A percentile compares a stretch with the other conserved stretches of the same genome.
These are phyloP conservation scores for Amblyjoppa fuscipennis DNA, from an alignment of 2,888 invertebrate genomes.

Conservation along the genomic window DNA sequence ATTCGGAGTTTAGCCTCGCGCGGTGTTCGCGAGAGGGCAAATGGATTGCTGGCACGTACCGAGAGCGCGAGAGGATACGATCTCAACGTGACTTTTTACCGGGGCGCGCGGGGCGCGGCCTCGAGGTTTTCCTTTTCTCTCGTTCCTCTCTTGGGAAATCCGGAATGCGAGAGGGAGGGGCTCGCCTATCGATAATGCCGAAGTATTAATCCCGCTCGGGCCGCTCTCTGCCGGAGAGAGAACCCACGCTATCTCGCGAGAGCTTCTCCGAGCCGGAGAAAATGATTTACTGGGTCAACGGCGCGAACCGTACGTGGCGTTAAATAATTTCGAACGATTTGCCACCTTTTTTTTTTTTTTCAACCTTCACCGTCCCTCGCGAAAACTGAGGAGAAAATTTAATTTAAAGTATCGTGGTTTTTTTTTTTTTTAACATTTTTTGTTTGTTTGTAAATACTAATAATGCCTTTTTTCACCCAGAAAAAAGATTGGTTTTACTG, in stretches of 20 bases:
- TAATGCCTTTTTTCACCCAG: too few relatives aligned
- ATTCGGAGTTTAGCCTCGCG: slow-evolving; percentile 54
- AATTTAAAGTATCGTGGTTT: slow-evolving; percentile 6
- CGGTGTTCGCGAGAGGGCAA: slow-evolving; percentile 48
- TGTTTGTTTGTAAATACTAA: too few relatives aligned
- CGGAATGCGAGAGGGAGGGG: slow-evolving; percentile 39
- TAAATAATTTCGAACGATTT: slow-evolving; percentile 68
- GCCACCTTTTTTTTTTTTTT: slow-evolving; percentile 36
- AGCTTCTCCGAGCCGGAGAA: not conserved
- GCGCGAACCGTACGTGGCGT: slow-evolving; percentile 66
- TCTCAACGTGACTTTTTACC: slow-evolving; percentile 67
- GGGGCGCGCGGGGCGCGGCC: slow-evolving; percentile 15
- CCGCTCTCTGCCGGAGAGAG: slow-evolving; percentile 41
- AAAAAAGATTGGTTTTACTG: too few relatives aligned
- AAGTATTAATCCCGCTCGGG: slow-evolving; percentile 66
- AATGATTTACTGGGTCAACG: slow-evolving; percentile 68
- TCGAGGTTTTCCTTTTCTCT: slow-evolving; percentile 43
- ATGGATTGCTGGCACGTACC: slow-evolving; percentile 68
- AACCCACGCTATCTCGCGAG: too few relatives aligned
- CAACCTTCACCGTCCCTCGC: not conserved
- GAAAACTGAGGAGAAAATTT: not conserved
- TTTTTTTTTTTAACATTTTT: not conserved
- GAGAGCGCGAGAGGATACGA: slow-evolving; percentile 60
- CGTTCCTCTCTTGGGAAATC: slow-evolving; percentile 16
- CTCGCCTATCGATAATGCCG: slow-evolving; percentile 65